These are phyloP conservation scores for Coracopsis vasa DNA, from an alignment of 2,113 vertebrate species.

Conservation along the genomic window DNA sequence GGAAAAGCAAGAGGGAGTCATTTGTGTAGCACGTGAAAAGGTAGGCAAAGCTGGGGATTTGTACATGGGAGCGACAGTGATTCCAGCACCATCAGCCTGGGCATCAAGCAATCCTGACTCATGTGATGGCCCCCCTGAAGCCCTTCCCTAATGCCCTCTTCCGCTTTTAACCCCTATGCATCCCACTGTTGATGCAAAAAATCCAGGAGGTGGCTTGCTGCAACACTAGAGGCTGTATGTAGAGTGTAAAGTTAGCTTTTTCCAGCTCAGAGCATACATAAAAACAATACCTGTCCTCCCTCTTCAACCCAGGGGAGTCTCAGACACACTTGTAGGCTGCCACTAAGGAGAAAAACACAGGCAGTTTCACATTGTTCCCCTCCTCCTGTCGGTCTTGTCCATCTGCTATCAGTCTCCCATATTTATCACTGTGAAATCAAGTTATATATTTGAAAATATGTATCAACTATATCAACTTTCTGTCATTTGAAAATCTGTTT, in stretches of 20 bases:
- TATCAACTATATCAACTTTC: not conserved
- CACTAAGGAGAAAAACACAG: not conserved
- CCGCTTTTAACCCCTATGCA: not conserved
- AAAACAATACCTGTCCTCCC: not conserved
- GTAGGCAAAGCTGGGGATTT: not conserved
- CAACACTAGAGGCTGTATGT: not conserved
- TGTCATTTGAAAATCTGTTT: constrained; percentile 8
- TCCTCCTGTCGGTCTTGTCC: not conserved
- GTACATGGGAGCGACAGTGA: not conserved
- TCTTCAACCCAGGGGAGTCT: not conserved
- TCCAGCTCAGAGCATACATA: not conserved
- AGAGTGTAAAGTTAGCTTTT: not conserved
- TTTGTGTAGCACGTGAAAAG: not conserved
- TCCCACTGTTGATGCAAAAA: not conserved
- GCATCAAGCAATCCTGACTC: not conserved
- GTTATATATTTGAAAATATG: not conserved
- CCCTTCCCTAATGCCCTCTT: not conserved
- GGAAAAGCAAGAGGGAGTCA: not conserved
- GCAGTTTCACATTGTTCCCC: not conserved
- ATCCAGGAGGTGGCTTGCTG: not conserved
- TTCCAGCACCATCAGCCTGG: not conserved
- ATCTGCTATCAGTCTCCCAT: not conserved
- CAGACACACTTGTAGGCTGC: not conserved
- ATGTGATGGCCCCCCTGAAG: not conserved
- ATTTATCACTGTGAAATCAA: not conserved